Evolutionary conservation across 2,797 vertebrate species (phyloP).

Genomic region (Coregonus suidteri): DNA sequence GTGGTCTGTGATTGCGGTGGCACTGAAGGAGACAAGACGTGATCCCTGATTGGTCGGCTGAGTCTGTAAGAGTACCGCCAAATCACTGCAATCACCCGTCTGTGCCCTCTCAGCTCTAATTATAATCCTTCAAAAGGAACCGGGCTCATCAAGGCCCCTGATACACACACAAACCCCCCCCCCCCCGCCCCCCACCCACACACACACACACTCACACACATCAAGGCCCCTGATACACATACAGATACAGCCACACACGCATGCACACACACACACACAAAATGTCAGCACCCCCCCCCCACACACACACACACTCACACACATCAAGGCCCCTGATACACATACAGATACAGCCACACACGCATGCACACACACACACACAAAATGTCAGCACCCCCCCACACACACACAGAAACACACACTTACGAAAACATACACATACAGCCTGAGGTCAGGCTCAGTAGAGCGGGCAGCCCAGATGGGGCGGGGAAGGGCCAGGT

Average conservation of each 20-base stretch:
- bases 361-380: conserved; percentile 21
- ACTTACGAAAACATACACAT: conserved; percentile 23
- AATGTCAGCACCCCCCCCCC: not conserved
- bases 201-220: no score
- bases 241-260: not conserved
- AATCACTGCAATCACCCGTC: conserved; percentile 79
- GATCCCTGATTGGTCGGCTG: conserved; percentile 73
- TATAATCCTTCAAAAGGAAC: conserved; percentile 77
- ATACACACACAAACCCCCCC: no score
- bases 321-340: conserved; percentile 10
- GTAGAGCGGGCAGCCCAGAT: conserved; percentile 58
- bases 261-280: conserved; percentile 21
- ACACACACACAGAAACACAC: conserved; percentile 37
- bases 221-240: conserved; percentile 11
- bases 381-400: not conserved
- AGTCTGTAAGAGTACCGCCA: conserved; percentile 69
- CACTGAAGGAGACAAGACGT: conserved; percentile 64
- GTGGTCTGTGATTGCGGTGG: conserved; percentile 70
- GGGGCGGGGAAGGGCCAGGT: conserved; percentile 52
- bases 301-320: no score
- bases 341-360: no score
- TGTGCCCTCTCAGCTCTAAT: conserved; percentile 74
- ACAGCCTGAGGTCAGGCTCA: conserved; percentile 56
- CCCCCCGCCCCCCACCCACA: no score
- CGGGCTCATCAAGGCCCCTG: conserved; percentile 66